These are phyloP conservation scores for Tachycineta bicolor DNA, from an alignment of 2,113 vertebrate species.

Conservation along the genomic window DNA sequence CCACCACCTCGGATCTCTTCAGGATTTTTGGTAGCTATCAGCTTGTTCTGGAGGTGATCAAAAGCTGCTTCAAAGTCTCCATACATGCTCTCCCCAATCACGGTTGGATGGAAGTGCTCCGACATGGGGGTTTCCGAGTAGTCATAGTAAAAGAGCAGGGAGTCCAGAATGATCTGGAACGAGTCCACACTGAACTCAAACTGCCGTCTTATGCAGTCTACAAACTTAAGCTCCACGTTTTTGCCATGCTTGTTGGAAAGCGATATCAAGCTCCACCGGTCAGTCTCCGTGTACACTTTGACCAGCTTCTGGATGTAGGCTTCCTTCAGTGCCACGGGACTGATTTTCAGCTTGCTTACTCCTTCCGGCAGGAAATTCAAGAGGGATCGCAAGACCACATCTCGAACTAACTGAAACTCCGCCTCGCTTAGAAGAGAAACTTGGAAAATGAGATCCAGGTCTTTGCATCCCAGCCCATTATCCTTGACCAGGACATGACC, in stretches of 20 bases:
- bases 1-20: constrained; percentile 97
- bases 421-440: constrained; percentile 87
- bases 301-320: constrained; percentile 97
- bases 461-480: constrained; percentile 93
- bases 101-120: constrained; percentile 82
- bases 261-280: constrained; percentile 97
- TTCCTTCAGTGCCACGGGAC: constrained; percentile 90
- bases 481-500: constrained; percentile 96
- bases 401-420: constrained; percentile 89
- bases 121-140: constrained; percentile 83
- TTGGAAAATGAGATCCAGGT: constrained; percentile 95
- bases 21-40: constrained; percentile 94
- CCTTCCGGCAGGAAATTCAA: constrained; percentile 94
- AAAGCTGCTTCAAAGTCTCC: constrained; percentile 89
- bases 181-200: constrained; percentile 99
- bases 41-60: constrained; percentile 88
- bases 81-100: constrained; percentile 91
- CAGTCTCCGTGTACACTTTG: constrained; percentile 92
- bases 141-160: constrained; percentile 88
- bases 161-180: constrained; percentile 97
- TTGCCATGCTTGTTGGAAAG: constrained; percentile 96
- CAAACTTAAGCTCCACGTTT: constrained; percentile 97
- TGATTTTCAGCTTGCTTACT: constrained; percentile 94
- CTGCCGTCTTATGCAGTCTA: constrained; percentile 92
- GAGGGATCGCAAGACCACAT: constrained; percentile 90